These are phyloP conservation scores for Tinamus guttatus DNA, from an alignment of 2,113 vertebrate genomes.

Conservation along the genomic window DNA sequence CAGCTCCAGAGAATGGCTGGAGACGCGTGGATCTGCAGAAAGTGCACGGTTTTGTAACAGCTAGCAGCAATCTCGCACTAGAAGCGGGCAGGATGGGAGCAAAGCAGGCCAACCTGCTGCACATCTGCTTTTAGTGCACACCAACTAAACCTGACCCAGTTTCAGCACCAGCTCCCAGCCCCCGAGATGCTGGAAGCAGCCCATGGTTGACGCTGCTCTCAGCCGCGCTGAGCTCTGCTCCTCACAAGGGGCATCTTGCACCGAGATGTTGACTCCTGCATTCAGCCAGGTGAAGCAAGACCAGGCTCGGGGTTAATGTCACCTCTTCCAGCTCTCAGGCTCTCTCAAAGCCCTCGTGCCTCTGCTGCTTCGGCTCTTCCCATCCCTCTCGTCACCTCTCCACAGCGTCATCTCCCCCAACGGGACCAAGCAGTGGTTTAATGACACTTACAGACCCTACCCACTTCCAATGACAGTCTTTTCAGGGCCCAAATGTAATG, in stretches of 20 bases:
- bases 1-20: not conserved
- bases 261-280: not conserved
- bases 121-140: not conserved
- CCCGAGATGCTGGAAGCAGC: not conserved
- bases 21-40: not conserved
- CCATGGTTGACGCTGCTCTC: not conserved
- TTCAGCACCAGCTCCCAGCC: not conserved
- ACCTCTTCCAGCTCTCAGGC: not conserved
- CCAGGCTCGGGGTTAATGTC: no score
- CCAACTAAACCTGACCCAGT: not conserved
- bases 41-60: not conserved
- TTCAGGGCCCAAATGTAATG: not conserved
- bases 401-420: not conserved
- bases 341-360: not conserved
- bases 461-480: not conserved
- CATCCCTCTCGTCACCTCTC: not conserved
- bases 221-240: not conserved
- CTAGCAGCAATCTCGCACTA: not conserved
- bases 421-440: no score
- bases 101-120: not conserved
- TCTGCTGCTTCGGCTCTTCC: not conserved
- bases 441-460: no score
- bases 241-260: not conserved
- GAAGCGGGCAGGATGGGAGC: not conserved
- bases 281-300: not conserved